These are phyloP conservation scores for Corella eumyota DNA, from an alignment of 23 tunicate genomes.

Conservation along the genomic window DNA sequence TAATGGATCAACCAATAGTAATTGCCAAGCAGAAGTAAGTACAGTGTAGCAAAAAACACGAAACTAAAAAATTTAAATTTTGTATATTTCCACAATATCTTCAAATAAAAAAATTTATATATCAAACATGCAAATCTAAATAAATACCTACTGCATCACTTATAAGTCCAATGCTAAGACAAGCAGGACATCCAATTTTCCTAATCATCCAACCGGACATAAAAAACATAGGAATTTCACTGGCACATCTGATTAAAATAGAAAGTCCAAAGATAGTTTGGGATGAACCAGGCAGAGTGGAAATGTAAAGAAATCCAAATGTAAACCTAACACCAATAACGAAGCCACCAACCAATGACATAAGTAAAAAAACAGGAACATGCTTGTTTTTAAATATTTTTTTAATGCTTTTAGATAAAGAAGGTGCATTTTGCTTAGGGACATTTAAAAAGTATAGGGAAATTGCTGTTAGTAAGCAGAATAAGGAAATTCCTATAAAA, in stretches of 20 bases:
- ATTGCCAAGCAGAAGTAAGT: conserved; percentile 71
- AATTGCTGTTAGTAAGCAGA: conserved; percentile 12
- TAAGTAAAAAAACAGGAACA: conserved; percentile 8
- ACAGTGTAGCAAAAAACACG: conserved; percentile 51
- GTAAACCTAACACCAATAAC: conserved; percentile 29
- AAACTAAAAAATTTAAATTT: too few relatives aligned
- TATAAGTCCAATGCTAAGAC: conserved; percentile 27
- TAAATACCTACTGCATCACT: conserved; percentile 31
- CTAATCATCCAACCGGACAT: conserved; percentile 31
- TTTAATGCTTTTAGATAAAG: conserved; percentile 9
- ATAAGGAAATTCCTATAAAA: conserved; percentile 18
- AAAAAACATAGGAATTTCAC: conserved; percentile 53
- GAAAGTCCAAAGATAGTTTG: conserved; percentile 37
- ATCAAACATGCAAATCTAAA: too few relatives aligned
- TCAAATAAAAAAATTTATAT: too few relatives aligned
- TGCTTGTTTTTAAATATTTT: conserved; percentile 6
- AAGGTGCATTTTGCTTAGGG: conserved; percentile 26
- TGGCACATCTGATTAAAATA: conserved; percentile 13
- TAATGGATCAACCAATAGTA: conserved; percentile 44
- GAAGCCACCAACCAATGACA: conserved; percentile 27
- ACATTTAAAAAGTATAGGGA: conserved; percentile 16
- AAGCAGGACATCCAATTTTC: conserved; percentile 20
- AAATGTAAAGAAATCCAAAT: conserved; percentile 40
- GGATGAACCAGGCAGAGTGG: conserved; percentile 22
- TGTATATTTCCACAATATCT: too few relatives aligned